Evolutionary conservation across 2,888 invertebrate genomes (phyloP), one percentile per base, ranked within the genome.

Genomic region (Stenurella melanura): DNA sequence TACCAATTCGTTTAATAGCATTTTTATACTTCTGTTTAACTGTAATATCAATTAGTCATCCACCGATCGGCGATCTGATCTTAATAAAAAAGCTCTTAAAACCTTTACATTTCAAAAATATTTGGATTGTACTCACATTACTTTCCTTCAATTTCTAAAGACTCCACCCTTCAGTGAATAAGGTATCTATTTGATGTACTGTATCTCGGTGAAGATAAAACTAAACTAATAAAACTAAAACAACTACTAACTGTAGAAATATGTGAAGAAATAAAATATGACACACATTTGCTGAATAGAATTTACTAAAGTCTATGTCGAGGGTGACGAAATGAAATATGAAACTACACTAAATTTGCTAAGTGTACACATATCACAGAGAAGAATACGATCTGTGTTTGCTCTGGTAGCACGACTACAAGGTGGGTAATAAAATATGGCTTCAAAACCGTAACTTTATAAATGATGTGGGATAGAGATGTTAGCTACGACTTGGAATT

Each of bases 241-340:
- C n/a, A n/a, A n/a, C n/a, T n/a, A n/a, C n/a, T n/a, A n/a, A 57
- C 18, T 34, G 58, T 42, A 26, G 42, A 58, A 70, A 58, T 26
- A 50, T 50, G 38, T 17, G 70, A 69, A 67, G 57, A 71, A 73
- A 73, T 74, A 76, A 76, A 72, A 76, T 78, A 76, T 74, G 76
- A 74, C 74, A 76, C 68, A 76, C 74, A 74, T 74, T 78, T 67
- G 74, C 74, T 73, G 74, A 78, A 76, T 69, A 74, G 57, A 66
- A 61, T 69, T 64, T 68, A 73, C 84, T 63, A 73, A 50, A 67
- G 73, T 34, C 72, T 50, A 42, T 17, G 54, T 54, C 60, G 61
- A 60, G 58, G 66, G 66, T 76, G 71, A 66, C 42, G 74, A 73
- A 78, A 78, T 78, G 78, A 75, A 78, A 78, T 78, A 75, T 66